phyloP scores from a whole-genome alignment of 1,140 invertebrate species.

The Drosophila parvula region DNA sequence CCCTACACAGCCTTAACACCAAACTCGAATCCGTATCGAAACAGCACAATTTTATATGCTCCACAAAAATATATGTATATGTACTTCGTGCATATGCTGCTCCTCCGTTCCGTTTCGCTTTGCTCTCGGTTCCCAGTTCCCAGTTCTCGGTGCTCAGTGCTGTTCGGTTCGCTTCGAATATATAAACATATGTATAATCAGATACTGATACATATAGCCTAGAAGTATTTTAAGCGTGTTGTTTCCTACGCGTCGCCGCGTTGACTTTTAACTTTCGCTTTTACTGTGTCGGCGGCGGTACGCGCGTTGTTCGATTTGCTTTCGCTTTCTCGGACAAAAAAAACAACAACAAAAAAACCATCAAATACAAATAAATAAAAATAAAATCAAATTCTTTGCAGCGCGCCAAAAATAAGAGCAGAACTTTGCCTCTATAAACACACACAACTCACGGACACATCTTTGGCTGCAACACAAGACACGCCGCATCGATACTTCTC shows the following conservation, averaged over 20 bases:
- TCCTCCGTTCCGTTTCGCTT: constrained; percentile 7
- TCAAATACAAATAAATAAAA: constrained; percentile 9
- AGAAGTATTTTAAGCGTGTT: constrained; percentile 76
- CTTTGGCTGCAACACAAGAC: constrained; percentile 8
- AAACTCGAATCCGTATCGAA: constrained; percentile 10
- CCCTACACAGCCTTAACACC: constrained; percentile 1
- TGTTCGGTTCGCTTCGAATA: constrained; percentile 39
- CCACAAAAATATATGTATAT: not conserved
- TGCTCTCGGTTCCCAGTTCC: constrained; percentile 7
- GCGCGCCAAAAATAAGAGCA: constrained; percentile 50
- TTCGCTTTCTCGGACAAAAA: constrained; percentile 44
- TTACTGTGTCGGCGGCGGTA: constrained; percentile 41
- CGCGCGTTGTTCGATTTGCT: constrained; percentile 48
- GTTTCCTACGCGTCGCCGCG: constrained; percentile 27
- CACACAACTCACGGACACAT: constrained; percentile 10
- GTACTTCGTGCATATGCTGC: constrained; percentile 6
- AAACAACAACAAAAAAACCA: not conserved
- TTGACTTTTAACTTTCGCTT: constrained; percentile 63
- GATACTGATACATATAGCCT: constrained; percentile 78
- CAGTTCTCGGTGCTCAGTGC: not conserved
- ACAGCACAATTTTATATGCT: constrained; percentile 15
- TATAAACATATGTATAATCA: constrained; percentile 74
- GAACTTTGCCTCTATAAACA: constrained; percentile 34
- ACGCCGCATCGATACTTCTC: constrained; percentile 32
- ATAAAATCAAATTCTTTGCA: constrained; percentile 43